Base-by-base conservation (phyloP, 2,888 invertebrate genomes). In the Hypena proboscidalis region DNA sequence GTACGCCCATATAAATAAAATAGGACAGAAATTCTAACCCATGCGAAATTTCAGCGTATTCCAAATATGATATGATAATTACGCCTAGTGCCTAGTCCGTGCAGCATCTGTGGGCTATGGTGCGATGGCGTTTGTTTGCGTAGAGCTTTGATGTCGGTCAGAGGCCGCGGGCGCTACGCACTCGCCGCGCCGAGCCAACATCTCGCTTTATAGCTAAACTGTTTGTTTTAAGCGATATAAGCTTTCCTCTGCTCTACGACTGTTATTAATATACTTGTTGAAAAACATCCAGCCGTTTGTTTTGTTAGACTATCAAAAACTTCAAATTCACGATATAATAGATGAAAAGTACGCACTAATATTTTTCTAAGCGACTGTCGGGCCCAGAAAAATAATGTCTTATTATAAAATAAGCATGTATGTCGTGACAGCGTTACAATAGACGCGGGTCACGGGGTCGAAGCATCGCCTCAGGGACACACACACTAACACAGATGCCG, bases 161-260 rank as follows among this genome's bases (percentile, higher is more conserved):
- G 57, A 49, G 52, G 71, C 78, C 77, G 64, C 74, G 37, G 75
- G 74, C 74, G 70, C 55, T 62, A 57, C 54, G 59, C 59, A 67
- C 59, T 46, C 61, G 50, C 64, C 49, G 53, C 67, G 41, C 52
- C 46, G 39, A 34, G 14, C 62, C 57, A 43, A 58, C 58, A 39
- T 40, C 36, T 42, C 58, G 55, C 61, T 65, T 56, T 68, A 67
- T 75, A 63, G 46, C 75, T 75, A 78, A 77, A 80, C 75, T 78
- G 81, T 84, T 85, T 84, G 70, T 73, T 52, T 70, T 63, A 70
- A 72, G 56, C 70, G 58, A 79, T 85, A 83, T 85, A 82, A 80
- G 74, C 75, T 81, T 72, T 72, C 64, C 58, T 39, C 63, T 58
- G 58, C 41, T 38, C 40, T 22, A 23, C 27, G 25, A 40, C 60